These are phyloP conservation scores for Pygoscelis adeliae DNA, from an alignment of 2,113 vertebrate species.

Conservation along the genomic window DNA sequence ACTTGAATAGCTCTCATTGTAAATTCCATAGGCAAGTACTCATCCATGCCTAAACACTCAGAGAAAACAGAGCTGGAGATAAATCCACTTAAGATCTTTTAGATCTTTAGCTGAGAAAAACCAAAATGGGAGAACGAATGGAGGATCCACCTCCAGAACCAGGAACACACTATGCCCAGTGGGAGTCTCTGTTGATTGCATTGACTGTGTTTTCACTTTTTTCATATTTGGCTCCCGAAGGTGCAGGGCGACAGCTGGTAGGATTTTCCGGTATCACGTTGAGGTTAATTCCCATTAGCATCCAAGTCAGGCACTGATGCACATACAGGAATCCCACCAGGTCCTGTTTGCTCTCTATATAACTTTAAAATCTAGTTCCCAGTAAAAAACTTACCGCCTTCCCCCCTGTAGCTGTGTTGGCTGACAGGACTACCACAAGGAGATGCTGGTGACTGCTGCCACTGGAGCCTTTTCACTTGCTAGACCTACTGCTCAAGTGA, in stretches of 20 bases:
- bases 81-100: neutral
- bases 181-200: neutral
- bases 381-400: neutral
- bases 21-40: constrained; percentile 9
- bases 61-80: neutral
- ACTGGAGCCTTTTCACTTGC: neutral
- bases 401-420: neutral
- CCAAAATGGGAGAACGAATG: neutral
- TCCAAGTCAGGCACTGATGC: neutral
- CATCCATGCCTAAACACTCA: neutral
- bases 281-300: neutral
- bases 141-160: neutral
- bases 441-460: neutral
- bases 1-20: neutral
- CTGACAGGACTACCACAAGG: neutral
- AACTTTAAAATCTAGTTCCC: neutral
- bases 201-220: neutral
- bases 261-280: neutral
- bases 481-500: neutral
- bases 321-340: neutral
- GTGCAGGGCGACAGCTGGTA: neutral
- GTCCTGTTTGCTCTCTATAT: neutral
- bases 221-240: neutral
- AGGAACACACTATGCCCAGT: neutral
- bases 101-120: neutral